Evolutionary conservation across 2,113 vertebrate genomes (phyloP), one percentile per base, ranked within the genome.

Genomic region (Tachycineta bicolor): DNA sequence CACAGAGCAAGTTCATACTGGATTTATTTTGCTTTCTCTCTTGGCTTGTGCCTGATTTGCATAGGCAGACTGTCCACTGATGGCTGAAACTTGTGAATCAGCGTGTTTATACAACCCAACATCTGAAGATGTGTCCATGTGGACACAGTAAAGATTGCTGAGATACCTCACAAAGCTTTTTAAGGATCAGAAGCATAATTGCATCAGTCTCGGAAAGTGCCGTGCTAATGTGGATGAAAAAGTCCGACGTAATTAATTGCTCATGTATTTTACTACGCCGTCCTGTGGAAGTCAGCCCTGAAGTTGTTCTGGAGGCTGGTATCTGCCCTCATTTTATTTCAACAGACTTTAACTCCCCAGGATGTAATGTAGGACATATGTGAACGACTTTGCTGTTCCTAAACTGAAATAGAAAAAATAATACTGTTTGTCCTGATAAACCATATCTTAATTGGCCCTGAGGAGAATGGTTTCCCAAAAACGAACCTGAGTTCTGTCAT

Each of bases 1-100:
- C 86, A 71, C 14, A 56, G 60, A 90, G 44, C 83, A 83, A 87
- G 92, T 89, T 89, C 18, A 11, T 74, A 90, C 87, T 92, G 82
- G 96, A 89, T 87, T 89, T 90, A 76, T 92, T 95, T 89, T 83
- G 73, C 59, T 33, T 90, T 71, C 37, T 50, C 49, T 64, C 60
- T 67, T 56, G 56, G n/a, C 21, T 75, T 83, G 25, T 83, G 56
- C 60, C 83, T 84, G 52, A 44, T 86, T 92, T 83, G 62, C 75
- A 71, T 70, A 24, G 53, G 68, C 56, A 90, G 37, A 25, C 77
- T 90, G 73, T 90, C 84, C 60, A 26, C 52, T 79, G 25, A 14
- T 53, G 85, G 49, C 69, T 82, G 83, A 44, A 90, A 53, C 43
- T 39, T 28, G 18, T 94, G 92, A 91, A 75, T 92, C 83, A 59